Evolutionary conservation across 2,888 invertebrate species (phyloP).

Genomic region (Epistrophe eligans): DNA sequence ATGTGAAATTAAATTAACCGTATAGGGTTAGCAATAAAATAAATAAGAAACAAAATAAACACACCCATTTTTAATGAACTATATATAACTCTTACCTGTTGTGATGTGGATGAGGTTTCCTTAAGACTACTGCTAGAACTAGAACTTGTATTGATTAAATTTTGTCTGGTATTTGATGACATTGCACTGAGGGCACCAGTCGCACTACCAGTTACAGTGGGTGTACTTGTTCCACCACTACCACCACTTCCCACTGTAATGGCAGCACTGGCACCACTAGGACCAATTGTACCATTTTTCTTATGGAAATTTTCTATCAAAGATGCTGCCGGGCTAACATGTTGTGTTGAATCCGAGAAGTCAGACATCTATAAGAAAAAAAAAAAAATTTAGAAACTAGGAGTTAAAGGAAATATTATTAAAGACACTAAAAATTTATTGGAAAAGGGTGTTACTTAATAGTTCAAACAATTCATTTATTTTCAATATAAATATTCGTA

Average conservation of each 20-base stretch:
- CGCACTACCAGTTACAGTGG: constrained; percentile 70
- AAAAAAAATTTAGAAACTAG: not conserved
- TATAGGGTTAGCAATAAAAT: not conserved
- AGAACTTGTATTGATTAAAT: constrained; percentile 82
- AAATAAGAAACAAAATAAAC: not conserved
- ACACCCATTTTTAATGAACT: not conserved
- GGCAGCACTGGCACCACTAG: constrained; percentile 70
- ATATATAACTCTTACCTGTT: constrained; percentile 81
- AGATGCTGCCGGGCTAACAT: constrained; percentile 85
- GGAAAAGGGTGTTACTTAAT: not conserved
- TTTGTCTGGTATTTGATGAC: constrained; percentile 80
- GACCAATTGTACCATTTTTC: constrained; percentile 84
- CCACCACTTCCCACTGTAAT: constrained; percentile 55
- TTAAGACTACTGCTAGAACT: constrained; percentile 84
- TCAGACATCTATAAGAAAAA: constrained; percentile 82
- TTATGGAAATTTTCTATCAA: constrained; percentile 91
- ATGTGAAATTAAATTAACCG: not conserved
- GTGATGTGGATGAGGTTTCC: constrained; percentile 84
- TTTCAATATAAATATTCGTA: not conserved
- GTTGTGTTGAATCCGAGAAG: constrained; percentile 83
- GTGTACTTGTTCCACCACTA: constrained; percentile 42
- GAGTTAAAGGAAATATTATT: not conserved
- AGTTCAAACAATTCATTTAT: not conserved
- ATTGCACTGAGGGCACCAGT: constrained; percentile 76
- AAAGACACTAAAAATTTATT: not conserved